Conservation (phyloP, 2,113 vertebrate species). For the Microcebus murinus region DNA sequence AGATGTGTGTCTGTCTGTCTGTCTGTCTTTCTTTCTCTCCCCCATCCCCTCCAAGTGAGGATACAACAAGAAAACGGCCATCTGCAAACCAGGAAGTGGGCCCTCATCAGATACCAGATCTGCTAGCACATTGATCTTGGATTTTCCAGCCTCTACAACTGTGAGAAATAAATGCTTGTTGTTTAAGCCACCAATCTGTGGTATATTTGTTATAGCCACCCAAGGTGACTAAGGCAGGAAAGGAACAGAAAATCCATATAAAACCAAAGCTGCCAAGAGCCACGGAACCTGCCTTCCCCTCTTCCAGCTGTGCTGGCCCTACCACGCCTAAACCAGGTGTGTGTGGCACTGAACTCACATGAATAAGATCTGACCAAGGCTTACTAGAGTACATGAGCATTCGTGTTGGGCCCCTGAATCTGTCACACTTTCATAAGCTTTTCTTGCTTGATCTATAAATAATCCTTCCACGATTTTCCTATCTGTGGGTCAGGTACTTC, state of each 20-base stretch:
- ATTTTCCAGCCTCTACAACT: background rate
- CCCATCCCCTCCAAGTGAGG: background rate
- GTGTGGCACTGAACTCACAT: rapidly evolving
- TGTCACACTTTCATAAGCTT: background rate
- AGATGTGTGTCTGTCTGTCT: too few species aligned
- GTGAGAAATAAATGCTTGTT: background rate
- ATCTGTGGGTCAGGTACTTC: background rate
- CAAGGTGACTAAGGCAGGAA: background rate
- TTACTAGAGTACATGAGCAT: background rate
- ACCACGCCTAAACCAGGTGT: rapidly evolving
- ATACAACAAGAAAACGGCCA: background rate
- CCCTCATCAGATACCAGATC: background rate
- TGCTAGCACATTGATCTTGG: background rate
- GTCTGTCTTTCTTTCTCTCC: background rate
- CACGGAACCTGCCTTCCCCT: background rate
- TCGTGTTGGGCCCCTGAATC: rapidly evolving
- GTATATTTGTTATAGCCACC: background rate
- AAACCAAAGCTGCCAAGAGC: background rate
- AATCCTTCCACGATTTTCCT: background rate
- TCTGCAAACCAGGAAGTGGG: background rate
- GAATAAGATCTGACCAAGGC: background rate
- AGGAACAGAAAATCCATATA: background rate
- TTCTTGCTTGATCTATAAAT: background rate
- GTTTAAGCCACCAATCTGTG: background rate
- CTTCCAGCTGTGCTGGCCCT: background rate